Conservation (phyloP, 2,888 invertebrate species). For the Chaetoderma sp. region DNA sequence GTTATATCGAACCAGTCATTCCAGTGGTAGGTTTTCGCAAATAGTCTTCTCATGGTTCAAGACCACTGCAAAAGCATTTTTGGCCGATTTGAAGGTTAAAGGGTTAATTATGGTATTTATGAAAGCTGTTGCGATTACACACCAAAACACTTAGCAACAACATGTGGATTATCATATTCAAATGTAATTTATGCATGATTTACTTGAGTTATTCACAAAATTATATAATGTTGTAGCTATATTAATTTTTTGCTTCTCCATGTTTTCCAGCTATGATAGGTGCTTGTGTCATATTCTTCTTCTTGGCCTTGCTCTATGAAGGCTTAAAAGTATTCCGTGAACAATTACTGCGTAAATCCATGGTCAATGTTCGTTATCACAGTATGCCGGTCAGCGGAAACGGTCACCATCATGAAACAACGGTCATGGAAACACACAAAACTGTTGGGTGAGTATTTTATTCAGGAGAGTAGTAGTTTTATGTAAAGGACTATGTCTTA, state of each 20-base stretch:
- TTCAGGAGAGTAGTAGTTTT: background rate
- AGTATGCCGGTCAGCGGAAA: slow-evolving; percentile 21
- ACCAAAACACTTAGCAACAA: no score
- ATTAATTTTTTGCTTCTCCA: slow-evolving; percentile 1
- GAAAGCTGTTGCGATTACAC: no score
- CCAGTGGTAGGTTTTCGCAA: no score
- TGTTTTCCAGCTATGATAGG: slow-evolving; percentile 76
- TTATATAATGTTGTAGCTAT: background rate
- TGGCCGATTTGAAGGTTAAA: no score
- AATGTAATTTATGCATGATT: no score
- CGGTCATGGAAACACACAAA: slow-evolving; percentile 41
- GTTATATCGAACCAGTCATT: no score
- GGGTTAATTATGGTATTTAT: no score
- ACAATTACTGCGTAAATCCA: slow-evolving; percentile 47
- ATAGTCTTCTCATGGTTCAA: no score
- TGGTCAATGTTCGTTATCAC: slow-evolving; percentile 38
- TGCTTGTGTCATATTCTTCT: slow-evolving; percentile 91
- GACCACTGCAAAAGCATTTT: no score
- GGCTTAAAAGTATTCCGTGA: slow-evolving; percentile 88
- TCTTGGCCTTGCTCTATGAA: slow-evolving; percentile 94
- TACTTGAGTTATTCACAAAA: no score
- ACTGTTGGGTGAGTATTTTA: slow-evolving; percentile 43
- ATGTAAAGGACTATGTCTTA: background rate
- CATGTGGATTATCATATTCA: no score
- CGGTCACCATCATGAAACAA: slow-evolving; percentile 38